Base-by-base conservation (phyloP, 2,797 vertebrate species). In the Okamejei kenojei region DNA sequence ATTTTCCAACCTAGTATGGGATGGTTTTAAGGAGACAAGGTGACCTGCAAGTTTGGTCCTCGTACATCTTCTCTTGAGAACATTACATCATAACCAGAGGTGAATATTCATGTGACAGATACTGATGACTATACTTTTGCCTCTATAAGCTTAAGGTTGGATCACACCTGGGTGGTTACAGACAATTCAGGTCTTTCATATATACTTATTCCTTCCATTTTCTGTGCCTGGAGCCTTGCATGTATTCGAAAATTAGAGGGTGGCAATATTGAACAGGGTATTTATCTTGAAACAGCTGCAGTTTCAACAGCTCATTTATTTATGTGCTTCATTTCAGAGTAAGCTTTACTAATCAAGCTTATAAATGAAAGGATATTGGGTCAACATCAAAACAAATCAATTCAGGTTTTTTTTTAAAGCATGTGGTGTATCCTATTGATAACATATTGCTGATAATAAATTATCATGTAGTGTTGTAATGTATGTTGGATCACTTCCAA, bases 291-390 rank as follows among this genome's bases (percentile, higher is more conserved):
- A 32, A 45, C 32, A 90, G 68, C 35, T 29, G 68, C 19, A 73
- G 26, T 90, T 90, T 65, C 45, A 90, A 73, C n/a, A 32, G 86
- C n/a, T 68, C n/a, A 90, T 90, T 68, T 68, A 90, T 68, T 65
- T 35, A 32, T n/a, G 23, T 73, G 32, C 21, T 73, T 45, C 88
- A 90, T 7, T 45, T 73, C 23, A 23, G 32, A 90, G 71, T 71
- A n/a, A 90, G 17, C 65, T 71, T 90, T 71, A 23, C 63, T 73
- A 90, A 38, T 8, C 17, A 71, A 90, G 86, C n/a, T 61, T 29
- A 65, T 23, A 65, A 65, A 90, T 90, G 21, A 68, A 90, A 32
- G 17, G 17, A 32, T 23, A 45, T 38, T 71, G 26, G 45, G 68
- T 35, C 15, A 90, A 90, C 23, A 19, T 38, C 19, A 9, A 32